A percentile compares a stretch with the other conserved stretches of the same genome.
Evolutionary conservation across 2,113 vertebrate genomes (phyloP).

Genomic region (Chinchilla lanigera): DNA sequence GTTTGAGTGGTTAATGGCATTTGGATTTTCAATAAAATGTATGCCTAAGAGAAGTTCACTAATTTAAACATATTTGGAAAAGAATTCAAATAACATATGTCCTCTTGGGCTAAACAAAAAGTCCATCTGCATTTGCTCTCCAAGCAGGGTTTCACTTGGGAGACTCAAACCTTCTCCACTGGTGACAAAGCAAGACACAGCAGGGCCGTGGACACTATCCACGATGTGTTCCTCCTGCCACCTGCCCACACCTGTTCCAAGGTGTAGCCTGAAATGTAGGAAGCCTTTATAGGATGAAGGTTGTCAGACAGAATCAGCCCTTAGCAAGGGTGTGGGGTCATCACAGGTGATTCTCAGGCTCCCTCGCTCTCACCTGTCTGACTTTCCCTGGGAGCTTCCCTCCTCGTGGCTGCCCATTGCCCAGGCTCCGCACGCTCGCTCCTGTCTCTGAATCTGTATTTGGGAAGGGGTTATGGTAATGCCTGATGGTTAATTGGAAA

Average conservation of each 20-base stretch:
- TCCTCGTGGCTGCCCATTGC: background rate
- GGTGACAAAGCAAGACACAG: background rate
- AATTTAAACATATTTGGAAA: constrained; percentile 9
- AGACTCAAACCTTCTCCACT: constrained; percentile 8
- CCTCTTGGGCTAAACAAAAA: background rate
- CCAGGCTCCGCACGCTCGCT: fast-evolving
- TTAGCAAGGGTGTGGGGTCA: background rate
- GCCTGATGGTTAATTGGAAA: background rate
- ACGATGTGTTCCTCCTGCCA: background rate
- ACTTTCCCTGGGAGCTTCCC: background rate
- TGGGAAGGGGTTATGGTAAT: background rate
- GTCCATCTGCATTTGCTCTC: background rate
- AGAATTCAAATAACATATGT: background rate
- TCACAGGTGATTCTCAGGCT: background rate
- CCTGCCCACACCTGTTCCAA: background rate
- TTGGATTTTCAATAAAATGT: constrained; percentile 13
- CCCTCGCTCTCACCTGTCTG: background rate
- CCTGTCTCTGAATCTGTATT: background rate
- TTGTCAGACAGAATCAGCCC: background rate
- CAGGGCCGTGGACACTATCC: background rate
- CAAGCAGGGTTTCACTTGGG: background rate
- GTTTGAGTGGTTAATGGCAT: background rate
- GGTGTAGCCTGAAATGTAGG: background rate
- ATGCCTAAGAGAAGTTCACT: background rate
- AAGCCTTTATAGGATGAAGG: background rate